Conservation (phyloP, 92 coral and sea anemone genomes). For the Porites cylindrica region DNA sequence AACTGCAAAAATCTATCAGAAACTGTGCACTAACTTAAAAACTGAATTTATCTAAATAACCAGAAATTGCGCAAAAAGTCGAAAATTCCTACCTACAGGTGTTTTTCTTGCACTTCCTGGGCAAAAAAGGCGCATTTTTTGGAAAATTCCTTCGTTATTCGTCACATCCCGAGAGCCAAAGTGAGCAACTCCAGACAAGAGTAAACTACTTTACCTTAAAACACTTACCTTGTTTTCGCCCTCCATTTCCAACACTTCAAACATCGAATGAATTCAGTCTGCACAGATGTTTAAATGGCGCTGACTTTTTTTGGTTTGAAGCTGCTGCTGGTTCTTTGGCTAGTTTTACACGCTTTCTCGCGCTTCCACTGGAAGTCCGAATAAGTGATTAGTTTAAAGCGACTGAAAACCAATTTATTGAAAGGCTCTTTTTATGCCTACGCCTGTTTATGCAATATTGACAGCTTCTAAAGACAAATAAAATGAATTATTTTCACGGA, state of each 20-base stretch:
- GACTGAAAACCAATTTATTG: background rate
- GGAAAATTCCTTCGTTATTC: background rate
- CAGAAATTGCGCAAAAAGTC: background rate
- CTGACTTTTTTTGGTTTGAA: background rate
- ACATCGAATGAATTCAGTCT: no score
- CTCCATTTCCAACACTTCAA: conserved; percentile 18
- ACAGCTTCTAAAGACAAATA: conserved; percentile 17
- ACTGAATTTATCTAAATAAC: background rate
- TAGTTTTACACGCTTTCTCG: background rate
- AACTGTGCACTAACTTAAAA: background rate
- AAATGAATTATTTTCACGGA: conserved; percentile 45
- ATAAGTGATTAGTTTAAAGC: conserved; percentile 30
- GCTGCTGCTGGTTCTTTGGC: background rate
- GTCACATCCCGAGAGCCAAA: background rate
- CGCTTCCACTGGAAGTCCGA: background rate
- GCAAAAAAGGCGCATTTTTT: background rate
- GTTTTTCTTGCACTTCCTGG: background rate
- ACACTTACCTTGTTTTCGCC: conserved; percentile 30
- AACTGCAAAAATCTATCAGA: background rate
- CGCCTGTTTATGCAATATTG: conserved; percentile 49
- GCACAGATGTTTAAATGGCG: background rate
- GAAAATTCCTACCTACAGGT: background rate
- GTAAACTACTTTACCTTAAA: background rate
- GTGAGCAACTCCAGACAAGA: background rate
- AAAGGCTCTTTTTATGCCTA: background rate